Evolutionary conservation across 2,113 vertebrate species (phyloP), one percentile per base, ranked within the genome.

Genomic region (Rhinopomastus cyanomelas): DNA sequence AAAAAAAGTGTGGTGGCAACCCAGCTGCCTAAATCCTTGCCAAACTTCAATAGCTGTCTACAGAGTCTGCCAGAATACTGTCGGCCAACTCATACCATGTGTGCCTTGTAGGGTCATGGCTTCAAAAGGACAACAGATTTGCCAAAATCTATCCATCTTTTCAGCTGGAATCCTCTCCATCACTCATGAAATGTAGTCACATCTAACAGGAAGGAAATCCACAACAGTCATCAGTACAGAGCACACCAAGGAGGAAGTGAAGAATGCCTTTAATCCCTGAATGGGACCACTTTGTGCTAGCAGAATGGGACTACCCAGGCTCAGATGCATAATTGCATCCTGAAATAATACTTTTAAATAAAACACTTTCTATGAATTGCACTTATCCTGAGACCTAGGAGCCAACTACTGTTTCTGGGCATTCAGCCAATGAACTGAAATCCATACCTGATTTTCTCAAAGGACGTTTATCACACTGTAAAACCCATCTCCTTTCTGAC

Each of bases 91-190:
- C 81, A 66, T 81, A 73, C 90, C 60, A 34, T 85, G 77, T 84
- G 74, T 66, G 74, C 55, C 62, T 91, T 52, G 55, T 79, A 82
- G 71, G 83, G 74, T 87, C 56, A 1, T 59, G 77, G 66, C 77
- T 91, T 90, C 86, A 88, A 92, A 91, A 91, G 81, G 56, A 84
- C 73, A 92, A 65, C 29, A 62, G 26, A 36, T 84, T 91, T 87
- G 67, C 86, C 82, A 82, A 94, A 88, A 91, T 81, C 51, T 69
- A 71, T 81, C 16, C 12, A 13, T 93, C 53, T 81, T 83, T 85
- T 86, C 69, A 84, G 42, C 46, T 78, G n/a, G 64, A 93, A 84
- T 60, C 16, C 22, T 88, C 72, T 73, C 34, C 29, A 91, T 79
- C 37, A 37, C 6, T 72, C 52, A n/a, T 73, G 66, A 79, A 59